Evolutionary conservation across 2,113 vertebrate species (phyloP), one percentile per base, ranked within the genome.

Genomic region (Vicugna pacos): DNA sequence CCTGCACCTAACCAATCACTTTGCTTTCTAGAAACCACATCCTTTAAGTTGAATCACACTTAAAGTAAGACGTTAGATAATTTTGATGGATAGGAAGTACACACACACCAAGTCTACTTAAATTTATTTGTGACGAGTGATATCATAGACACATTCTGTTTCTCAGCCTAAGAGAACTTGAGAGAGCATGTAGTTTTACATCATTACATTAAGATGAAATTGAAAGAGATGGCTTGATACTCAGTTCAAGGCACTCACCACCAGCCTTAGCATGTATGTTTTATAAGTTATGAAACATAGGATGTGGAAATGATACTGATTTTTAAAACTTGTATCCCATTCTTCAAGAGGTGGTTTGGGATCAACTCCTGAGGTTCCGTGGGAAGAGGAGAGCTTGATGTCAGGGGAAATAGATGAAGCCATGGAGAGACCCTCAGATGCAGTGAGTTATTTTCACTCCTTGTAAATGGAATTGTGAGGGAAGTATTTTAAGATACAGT

Each of bases 291-390:
- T 58, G 82, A 89, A 56, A 85, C 89, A 56, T 8, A 89, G n/a
- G n/a, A 62, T 62, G 35, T 81, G 69, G 42, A 86, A 93, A 69
- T 38, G 50, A 70, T 56, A 85, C n/a, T 65, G 62, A 16, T 67
- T 93, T 96, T 89, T 69, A 77, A 89, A 96, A 86, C 54, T 50
- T 94, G 38, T 35, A 93, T 82, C 10, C 30, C 35, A 52, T 82
- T 76, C 30, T 92, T 22, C 35, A 89, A 89, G 54, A 89, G 20
- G 50, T 60, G 17, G 38, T 91, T 91, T 62, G 15, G 13, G 50
- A 62, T 77, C 54, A 62, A 16, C 24, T 58, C 54, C 65, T 81
- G 60, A 76, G 77, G 26, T 56, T 89, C 46, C 15, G 3, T 38
- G 73, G 50, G 24, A 58, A 58, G 64, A 64, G 65, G 8, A 35